Evolutionary conservation across 2,888 invertebrate species (phyloP).

Genomic region (Acrocyrtus sp.): DNA sequence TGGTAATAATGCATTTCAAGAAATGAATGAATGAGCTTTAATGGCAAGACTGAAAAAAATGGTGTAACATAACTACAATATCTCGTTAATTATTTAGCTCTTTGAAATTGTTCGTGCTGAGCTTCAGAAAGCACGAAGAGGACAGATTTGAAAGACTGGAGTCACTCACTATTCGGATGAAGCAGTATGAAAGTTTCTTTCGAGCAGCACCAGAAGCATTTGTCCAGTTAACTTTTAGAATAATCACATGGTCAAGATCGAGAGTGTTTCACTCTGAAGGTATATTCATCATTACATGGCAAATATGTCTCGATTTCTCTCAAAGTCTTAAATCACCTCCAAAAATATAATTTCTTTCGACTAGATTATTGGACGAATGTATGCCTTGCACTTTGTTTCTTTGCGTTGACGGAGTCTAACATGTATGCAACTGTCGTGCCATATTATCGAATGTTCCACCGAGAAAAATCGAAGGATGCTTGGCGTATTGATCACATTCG

Average conservation of each 20-base stretch:
- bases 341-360: neutral
- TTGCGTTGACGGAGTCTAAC: constrained; percentile 51
- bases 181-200: constrained; percentile 54
- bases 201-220: constrained; percentile 55
- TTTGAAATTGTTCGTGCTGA: constrained; percentile 33
- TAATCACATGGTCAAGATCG: constrained; percentile 36
- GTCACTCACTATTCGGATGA: constrained; percentile 47
- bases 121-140: constrained; percentile 35
- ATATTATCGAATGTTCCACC: constrained; percentile 46
- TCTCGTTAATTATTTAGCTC: constrained; percentile 21
- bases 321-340: too few species aligned
- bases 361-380: constrained; percentile 49
- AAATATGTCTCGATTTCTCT: too few species aligned
- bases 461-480: constrained; percentile 26
- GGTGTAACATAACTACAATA: too few species aligned
- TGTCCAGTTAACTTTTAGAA: constrained; percentile 52
- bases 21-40: too few species aligned
- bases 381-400: constrained; percentile 44
- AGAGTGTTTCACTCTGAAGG: constrained; percentile 42
- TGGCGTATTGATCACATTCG: constrained; percentile 49
- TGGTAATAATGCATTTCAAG: too few species aligned
- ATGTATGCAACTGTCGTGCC: constrained; percentile 36
- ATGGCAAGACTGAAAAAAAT: too few species aligned
- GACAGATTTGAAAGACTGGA: constrained; percentile 51
- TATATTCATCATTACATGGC: constrained; percentile 8